A percentile compares a stretch with the other conserved stretches of the same genome.
Conservation (phyloP, 2,797 vertebrate genomes). For the Vultur gryphus region DNA sequence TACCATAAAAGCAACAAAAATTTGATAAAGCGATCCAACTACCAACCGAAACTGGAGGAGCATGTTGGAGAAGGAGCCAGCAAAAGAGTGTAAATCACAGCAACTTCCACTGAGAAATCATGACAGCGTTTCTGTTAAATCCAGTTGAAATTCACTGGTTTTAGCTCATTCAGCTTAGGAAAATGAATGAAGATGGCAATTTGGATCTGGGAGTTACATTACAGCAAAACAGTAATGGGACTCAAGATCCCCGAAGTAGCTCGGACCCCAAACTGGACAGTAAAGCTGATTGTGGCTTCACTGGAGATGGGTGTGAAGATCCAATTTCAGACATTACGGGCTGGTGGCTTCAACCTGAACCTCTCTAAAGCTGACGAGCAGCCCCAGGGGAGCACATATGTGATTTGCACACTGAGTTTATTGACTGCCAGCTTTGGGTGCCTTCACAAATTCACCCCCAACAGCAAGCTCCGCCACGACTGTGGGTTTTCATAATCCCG, state of each 20-base stretch:
- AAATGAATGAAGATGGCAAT: no score
- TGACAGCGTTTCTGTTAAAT: neutral
- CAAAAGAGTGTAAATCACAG: neutral
- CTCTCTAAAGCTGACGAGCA: neutral
- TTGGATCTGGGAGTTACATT: neutral
- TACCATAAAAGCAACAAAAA: neutral
- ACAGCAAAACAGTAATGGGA: neutral
- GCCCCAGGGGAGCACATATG: neutral
- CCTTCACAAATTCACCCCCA: neutral
- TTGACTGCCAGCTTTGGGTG: neutral
- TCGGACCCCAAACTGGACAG: neutral
- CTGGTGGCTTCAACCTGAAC: neutral
- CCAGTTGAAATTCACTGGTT: neutral
- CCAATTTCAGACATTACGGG: neutral
- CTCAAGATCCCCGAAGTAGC: no score
- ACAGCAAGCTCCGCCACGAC: fast-evolving
- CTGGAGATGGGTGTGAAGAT: neutral
- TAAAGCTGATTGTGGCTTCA: neutral
- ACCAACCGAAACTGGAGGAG: neutral
- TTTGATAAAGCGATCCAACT: neutral
- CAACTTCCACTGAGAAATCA: neutral
- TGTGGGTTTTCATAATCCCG: neutral
- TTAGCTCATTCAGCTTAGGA: neutral
- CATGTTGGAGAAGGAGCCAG: neutral
- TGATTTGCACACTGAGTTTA: neutral